Percentiles rank a stretch among this genome's conserved stretches.
These are phyloP conservation scores for Oncorhynchus masou DNA, from an alignment of 2,113 vertebrate species.

Conservation along the genomic window DNA sequence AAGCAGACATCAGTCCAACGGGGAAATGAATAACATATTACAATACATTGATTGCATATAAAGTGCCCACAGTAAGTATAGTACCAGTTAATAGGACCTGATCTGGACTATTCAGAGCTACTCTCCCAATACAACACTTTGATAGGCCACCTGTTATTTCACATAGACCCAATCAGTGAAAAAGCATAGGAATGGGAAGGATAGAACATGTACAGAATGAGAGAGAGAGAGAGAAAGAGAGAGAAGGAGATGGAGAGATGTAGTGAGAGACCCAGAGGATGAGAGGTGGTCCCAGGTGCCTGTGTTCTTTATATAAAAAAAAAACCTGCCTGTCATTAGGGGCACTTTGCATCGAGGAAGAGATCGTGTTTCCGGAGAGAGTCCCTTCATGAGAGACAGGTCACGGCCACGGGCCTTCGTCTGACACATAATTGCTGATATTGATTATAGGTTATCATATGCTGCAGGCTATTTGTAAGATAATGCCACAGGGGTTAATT, in stretches of 20 bases:
- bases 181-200: neutral
- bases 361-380: conserved; percentile 77
- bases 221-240: neutral
- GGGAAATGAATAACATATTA: neutral
- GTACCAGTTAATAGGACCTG: neutral
- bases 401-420: conserved; percentile 73
- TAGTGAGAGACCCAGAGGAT: conserved; percentile 26
- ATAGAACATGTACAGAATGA: neutral
- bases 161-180: neutral
- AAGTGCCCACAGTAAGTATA: neutral
- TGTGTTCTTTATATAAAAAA: conserved; percentile 32
- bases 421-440: conserved; percentile 81
- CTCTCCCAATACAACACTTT: neutral
- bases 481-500: conserved; percentile 80
- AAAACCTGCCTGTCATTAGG: conserved; percentile 62
- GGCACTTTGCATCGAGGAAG: conserved; percentile 64
- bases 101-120: neutral
- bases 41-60: neutral
- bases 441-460: conserved; percentile 86
- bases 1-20: neutral
- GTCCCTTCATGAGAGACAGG: conserved; percentile 72
- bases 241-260: neutral
- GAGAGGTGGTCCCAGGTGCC: conserved; percentile 73
- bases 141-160: neutral
- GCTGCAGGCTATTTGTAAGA: conserved; percentile 78